phyloP scores from a whole-genome alignment of 2,888 invertebrate species.

The Pyrrhosoma nymphula region DNA sequence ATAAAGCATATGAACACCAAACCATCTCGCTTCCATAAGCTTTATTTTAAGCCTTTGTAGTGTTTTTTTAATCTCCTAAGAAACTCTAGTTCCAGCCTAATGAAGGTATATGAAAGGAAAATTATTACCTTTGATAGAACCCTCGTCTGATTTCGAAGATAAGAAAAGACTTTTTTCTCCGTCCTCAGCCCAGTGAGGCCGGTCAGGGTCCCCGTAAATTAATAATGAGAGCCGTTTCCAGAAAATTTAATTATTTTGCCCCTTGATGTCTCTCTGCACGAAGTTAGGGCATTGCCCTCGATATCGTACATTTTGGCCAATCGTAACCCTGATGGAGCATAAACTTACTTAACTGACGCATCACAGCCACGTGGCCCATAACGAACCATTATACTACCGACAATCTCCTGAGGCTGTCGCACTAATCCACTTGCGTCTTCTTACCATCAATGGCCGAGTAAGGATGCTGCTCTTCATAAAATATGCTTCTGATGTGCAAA shows the following conservation, averaged over 20 bases:
- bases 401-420: too few species aligned
- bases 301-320: too few species aligned
- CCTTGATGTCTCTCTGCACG: not conserved
- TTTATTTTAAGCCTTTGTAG: not conserved
- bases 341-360: too few species aligned
- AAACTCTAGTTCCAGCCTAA: conserved; percentile 10
- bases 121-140: not conserved
- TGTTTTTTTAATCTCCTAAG: not conserved
- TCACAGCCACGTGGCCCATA: too few species aligned
- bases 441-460: too few species aligned
- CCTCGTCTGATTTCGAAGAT: not conserved
- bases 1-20: not conserved
- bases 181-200: not conserved
- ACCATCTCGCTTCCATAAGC: not conserved
- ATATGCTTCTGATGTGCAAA: too few species aligned
- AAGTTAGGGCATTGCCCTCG: not conserved
- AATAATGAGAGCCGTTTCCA: not conserved
- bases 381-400: too few species aligned
- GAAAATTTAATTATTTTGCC: not conserved
- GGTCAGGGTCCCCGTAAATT: not conserved
- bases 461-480: too few species aligned
- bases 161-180: not conserved
- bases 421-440: too few species aligned
- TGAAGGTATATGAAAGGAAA: not conserved
- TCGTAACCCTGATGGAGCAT: too few species aligned